Base-by-base conservation (phyloP, 2,113 vertebrate species). In the Channa maculata region DNA sequence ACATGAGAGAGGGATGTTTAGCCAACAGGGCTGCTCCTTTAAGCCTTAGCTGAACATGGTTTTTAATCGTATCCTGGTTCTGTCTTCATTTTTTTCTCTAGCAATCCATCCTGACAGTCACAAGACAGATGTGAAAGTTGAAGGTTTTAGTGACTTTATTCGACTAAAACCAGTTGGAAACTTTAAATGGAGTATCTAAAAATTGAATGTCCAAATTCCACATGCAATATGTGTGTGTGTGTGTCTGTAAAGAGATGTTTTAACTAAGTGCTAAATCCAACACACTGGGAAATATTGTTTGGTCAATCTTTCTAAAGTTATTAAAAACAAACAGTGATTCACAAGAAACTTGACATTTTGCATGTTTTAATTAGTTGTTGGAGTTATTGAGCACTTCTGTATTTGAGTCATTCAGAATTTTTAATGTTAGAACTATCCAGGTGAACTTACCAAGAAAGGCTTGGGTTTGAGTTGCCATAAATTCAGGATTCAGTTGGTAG, bases 1-100 rank as follows among this genome's bases (percentile, higher is more conserved):
- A 91, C 82, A 88, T 88, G 67, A 86, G 64, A 84, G 81, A 85
- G 48, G 60, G 83, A 91, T 85, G 75, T 88, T 88, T 89, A 80
- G 90, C 90, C 88, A 86, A 79, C 66, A 90, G 90, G 78, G 69
- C 72, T 87, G 82, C 77, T 88, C 84, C 78, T 71, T 70, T 77
- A 86, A 81, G 77, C 74, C 75, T 72, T 63, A 53, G 65, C 53
- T 73, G 55, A 87, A 81, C 84, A 87, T 78, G 74, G 50, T 76
- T 85, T 83, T 86, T 87, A 86, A 83, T 91, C 63, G 53, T 66
- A 85, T 66, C 53, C 71, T 71, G 65, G 51, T 86, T 79, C 65
- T 39, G 39, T 65, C 36, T 55, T 13, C 8, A 66, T 24, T 54
- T 33, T 54, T 65, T 36, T 37, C 59, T 64, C 5, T 8, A 12